Conservation (phyloP, 2,888 invertebrate species). For the Nomada fabriciana region DNA sequence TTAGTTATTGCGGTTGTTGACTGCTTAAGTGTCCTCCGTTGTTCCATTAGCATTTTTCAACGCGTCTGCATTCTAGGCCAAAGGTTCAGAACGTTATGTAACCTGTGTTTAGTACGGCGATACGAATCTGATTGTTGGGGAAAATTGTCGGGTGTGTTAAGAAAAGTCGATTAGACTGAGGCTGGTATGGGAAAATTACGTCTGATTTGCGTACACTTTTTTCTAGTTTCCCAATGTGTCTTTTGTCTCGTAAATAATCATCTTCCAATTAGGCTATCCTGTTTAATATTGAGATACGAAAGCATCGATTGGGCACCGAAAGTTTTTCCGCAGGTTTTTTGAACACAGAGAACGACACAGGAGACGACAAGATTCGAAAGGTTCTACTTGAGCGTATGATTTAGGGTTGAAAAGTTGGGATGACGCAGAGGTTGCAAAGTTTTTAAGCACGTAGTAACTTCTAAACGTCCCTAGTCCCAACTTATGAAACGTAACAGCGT, state of each 20-base stretch:
- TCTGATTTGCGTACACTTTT: too few species aligned
- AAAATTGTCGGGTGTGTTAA: neutral
- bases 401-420: conserved; percentile 20
- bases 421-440: neutral
- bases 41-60: neutral
- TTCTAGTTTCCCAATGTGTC: too few species aligned
- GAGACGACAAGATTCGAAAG: conserved; percentile 11
- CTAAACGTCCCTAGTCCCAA: conserved; percentile 15
- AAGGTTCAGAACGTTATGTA: neutral
- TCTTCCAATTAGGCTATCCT: neutral
- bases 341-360: neutral
- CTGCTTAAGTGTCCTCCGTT: neutral
- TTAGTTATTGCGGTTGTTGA: neutral
- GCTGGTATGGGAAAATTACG: too few species aligned
- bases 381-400: neutral
- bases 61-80: neutral
- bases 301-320: neutral
- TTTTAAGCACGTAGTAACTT: conserved; percentile 22
- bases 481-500: conserved; percentile 21
- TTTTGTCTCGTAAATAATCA: too few species aligned
- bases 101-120: neutral
- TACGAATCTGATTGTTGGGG: neutral
- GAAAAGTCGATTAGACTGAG: neutral
- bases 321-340: conserved; percentile 3
- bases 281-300: neutral